Evolutionary conservation across 1,140 invertebrate genomes (phyloP).

Genomic region (Aphaenogaster floridana): DNA sequence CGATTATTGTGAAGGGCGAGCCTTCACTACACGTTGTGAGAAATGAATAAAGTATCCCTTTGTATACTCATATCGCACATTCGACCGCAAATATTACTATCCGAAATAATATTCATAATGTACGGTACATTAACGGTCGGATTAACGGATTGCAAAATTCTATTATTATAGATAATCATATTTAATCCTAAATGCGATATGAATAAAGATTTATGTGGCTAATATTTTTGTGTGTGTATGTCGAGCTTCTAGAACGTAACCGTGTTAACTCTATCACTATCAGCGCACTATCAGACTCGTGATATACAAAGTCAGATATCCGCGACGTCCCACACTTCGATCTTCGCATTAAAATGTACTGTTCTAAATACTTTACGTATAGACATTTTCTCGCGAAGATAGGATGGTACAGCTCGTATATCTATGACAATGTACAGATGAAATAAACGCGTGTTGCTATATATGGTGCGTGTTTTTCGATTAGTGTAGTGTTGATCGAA

Average conservation of each 20-base stretch:
- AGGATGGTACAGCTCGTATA: conserved; percentile 12
- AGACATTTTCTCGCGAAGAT: background rate
- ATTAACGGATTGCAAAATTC: background rate
- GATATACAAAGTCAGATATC: conserved; percentile 24
- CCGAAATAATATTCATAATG: background rate
- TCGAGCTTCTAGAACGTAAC: background rate
- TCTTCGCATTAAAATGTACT: background rate
- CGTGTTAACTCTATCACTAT: conserved; percentile 13
- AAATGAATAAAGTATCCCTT: conserved; percentile 9
- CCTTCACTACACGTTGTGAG: background rate
- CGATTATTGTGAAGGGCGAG: conserved; percentile 16
- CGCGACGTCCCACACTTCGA: background rate
- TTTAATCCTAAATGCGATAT: conserved; percentile 41
- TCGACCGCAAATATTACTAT: background rate
- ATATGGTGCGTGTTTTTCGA: conserved; percentile 62
- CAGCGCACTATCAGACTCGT: conserved; percentile 11
- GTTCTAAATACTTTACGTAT: background rate
- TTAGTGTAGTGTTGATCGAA: conserved; percentile 42
- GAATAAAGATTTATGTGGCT: conserved; percentile 2
- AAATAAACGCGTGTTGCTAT: conserved; percentile 68
- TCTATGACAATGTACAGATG: conserved; percentile 44
- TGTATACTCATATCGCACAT: conserved; percentile 31
- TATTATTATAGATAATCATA: background rate
- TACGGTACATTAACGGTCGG: background rate
- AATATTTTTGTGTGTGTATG: background rate